Base-by-base conservation (phyloP, 2,888 invertebrate genomes). In the Tinea semifulvella region DNA sequence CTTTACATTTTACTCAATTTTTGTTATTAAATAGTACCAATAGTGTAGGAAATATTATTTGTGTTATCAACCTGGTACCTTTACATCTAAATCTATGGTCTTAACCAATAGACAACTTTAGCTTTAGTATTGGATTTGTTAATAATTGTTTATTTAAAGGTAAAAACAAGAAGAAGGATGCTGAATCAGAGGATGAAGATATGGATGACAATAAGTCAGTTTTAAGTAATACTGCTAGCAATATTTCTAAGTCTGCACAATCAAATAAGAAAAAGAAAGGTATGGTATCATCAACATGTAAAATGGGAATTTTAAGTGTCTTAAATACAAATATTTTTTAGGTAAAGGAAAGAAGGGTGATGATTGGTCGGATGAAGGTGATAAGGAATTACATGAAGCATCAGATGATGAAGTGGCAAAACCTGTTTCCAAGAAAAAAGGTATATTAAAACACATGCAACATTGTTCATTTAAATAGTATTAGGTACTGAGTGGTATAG, bases 361-460 rank as follows among this genome's bases (percentile, higher is more conserved):
- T 49, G 81, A 81, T 49, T 84, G 84, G 82, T 82, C 84, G 42
- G 84, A 84, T 56, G 72, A 59, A 50, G 84, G 79, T 53, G 79
- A 81, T 57, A 55, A 73, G 47, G 76, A 76, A 48, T 55, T 76
- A 3, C 72, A 81, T 53, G 69, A 68, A 53, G 63, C 50, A 5
- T 74, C 76, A 26, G 77, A 79, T 48, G 77, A 77, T 49, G 79
- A 74, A 54, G 52, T 65, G 48, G 57, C 57, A 7, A 71, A 75
- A 55, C 73, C 80, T 51, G 69, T 71, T 38, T 58, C 65, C 54
- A 77, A 79, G 64, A 80, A 75, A 56, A 81, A 79, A 74, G 67
- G 81, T 80, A 54, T 59, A 64, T 54, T 28, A 31, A n/a, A n/a
- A n/a, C n/a, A n/a, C n/a, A n/a, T n/a, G n/a, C n/a, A n/a, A n/a